phyloP scores from a whole-genome alignment of 2,797 vertebrate genomes.

The Huso huso region DNA sequence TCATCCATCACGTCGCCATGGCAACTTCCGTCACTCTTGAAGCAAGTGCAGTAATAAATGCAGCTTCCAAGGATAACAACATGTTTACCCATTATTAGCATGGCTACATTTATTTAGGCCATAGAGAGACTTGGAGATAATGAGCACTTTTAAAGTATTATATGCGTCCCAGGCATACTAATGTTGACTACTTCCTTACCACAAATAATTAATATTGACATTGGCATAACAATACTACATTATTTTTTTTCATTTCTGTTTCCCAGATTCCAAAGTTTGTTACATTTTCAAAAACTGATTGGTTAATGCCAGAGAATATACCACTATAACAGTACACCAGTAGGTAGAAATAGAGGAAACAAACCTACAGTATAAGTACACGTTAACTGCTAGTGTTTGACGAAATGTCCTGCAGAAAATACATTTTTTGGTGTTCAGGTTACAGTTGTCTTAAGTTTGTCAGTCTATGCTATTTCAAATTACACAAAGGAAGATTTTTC shows the following conservation, averaged over 20 bases:
- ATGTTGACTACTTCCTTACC: neutral
- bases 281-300: neutral
- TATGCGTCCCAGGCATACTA: neutral
- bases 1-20: conserved; percentile 72
- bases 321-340: too few relatives aligned
- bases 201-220: neutral
- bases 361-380: too few relatives aligned
- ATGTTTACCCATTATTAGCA: conserved; percentile 45
- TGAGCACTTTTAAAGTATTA: neutral
- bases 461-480: neutral
- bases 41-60: conserved; percentile 72
- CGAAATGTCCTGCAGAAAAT: neutral
- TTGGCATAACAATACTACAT: neutral
- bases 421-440: neutral
- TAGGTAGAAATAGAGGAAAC: too few relatives aligned
- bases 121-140: conserved; percentile 27
- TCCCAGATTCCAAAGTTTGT: neutral
- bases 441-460: neutral
- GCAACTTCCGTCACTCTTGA: conserved; percentile 76
- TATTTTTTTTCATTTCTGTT: neutral
- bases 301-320: too few relatives aligned
- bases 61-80: conserved; percentile 56
- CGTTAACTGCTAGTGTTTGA: too few relatives aligned
- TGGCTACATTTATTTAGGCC: conserved; percentile 46
- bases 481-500: too few relatives aligned